Conservation (phyloP, 2,888 invertebrate species). For the Campopleginae sp. region DNA sequence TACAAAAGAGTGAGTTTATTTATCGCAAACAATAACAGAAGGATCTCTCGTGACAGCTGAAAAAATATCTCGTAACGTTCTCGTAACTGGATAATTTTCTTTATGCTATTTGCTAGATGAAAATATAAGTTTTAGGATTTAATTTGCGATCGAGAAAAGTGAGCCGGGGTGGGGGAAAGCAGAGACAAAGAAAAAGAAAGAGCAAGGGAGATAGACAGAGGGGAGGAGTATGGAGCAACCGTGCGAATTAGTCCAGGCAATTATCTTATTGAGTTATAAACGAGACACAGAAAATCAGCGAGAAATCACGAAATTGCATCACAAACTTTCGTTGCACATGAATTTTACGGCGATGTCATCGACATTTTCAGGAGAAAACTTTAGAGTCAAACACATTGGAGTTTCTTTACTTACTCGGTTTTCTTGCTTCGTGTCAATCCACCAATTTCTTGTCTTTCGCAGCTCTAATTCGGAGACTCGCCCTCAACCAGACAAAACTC, state of each 20-base stretch:
- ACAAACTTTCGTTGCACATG: not conserved
- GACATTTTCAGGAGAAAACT: not conserved
- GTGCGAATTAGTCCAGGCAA: not conserved
- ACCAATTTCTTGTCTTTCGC: slow-evolving; percentile 7
- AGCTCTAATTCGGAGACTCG: not conserved
- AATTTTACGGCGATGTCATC: not conserved
- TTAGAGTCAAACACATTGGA: not conserved
- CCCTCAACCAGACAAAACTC: not conserved
- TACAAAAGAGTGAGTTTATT: slow-evolving; percentile 20
- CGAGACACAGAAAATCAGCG: not conserved
- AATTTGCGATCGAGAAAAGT: not conserved
- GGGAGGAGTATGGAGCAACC: not conserved
- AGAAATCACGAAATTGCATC: not conserved
- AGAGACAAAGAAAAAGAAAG: not conserved
- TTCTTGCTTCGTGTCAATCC: not conserved
- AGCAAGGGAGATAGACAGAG: not conserved
- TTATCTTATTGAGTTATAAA: not conserved
- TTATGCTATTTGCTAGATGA: not conserved
- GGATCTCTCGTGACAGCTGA: not conserved
- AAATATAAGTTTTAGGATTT: not conserved
- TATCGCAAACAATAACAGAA: not conserved
- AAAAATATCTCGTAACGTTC: not conserved
- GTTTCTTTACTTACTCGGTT: slow-evolving; percentile 14
- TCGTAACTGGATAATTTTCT: not conserved
- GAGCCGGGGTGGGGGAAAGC: not conserved